A percentile compares a stretch with the other conserved stretches of the same genome.
Conservation (phyloP, 1,140 invertebrate genomes). For the Cyrtorhinus lividipennis region DNA sequence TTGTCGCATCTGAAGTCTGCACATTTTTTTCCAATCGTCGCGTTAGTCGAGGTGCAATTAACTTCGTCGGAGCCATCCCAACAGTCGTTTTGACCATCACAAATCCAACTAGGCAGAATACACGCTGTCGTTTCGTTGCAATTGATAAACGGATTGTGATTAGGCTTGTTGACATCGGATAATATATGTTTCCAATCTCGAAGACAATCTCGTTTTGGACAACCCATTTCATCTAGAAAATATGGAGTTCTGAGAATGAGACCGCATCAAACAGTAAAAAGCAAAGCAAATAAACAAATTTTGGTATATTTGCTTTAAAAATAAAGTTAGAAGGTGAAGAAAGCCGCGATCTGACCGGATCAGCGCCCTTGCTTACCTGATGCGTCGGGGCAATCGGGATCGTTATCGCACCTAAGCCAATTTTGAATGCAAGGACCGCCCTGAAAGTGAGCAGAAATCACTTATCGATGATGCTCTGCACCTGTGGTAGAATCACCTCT, state of each 20-base stretch:
- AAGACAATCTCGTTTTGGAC: constrained; percentile 26
- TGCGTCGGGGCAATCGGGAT: constrained; percentile 48
- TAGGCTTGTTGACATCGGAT: neutral
- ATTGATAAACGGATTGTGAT: constrained; percentile 30
- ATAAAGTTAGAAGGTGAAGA: no score
- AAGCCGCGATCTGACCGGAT: no score
- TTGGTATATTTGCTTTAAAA: no score
- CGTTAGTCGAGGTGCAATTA: constrained; percentile 27
- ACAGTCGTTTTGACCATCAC: constrained; percentile 58
- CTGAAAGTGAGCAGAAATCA: neutral
- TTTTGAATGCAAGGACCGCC: constrained; percentile 30
- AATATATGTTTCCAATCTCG: neutral
- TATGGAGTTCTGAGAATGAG: no score
- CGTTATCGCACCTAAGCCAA: constrained; percentile 39
- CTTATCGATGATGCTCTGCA: no score
- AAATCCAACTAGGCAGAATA: constrained; percentile 41
- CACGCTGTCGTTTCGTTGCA: constrained; percentile 50
- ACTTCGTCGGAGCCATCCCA: constrained; percentile 60
- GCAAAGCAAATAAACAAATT: no score
- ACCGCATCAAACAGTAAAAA: no score
- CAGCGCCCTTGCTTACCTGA: constrained; percentile 26
- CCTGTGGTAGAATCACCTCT: no score
- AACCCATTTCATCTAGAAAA: constrained; percentile 43
- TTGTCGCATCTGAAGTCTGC: constrained; percentile 33
- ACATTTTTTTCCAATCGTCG: neutral